Evolutionary conservation across 2,888 invertebrate genomes (phyloP).

Genomic region (Crioceris asparagi): DNA sequence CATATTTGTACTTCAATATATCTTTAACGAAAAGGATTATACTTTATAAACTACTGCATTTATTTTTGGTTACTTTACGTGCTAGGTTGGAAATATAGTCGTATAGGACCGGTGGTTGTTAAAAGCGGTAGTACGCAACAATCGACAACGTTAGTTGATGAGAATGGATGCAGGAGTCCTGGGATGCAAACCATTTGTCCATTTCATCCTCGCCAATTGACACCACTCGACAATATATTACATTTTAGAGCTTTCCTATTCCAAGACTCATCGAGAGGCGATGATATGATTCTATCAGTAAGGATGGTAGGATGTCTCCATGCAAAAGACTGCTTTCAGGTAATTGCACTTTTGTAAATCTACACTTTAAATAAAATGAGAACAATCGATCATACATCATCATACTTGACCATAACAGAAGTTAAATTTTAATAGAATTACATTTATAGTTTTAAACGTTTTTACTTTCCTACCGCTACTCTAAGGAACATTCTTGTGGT

Average conservation of each 20-base stretch:
- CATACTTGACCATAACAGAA: no score
- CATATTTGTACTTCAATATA: background rate
- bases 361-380: no score
- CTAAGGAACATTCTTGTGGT: no score
- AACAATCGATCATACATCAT: no score
- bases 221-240: slow-evolving; percentile 38
- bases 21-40: no score
- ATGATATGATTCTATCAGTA: slow-evolving; percentile 46
- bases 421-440: no score
- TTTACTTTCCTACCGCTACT: no score
- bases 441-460: no score
- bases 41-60: no score
- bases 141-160: slow-evolving; percentile 36
- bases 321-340: slow-evolving; percentile 41
- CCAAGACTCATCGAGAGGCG: slow-evolving; percentile 47
- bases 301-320: slow-evolving; percentile 46
- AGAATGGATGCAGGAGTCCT: slow-evolving; percentile 40
- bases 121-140: slow-evolving; percentile 25
- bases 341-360: slow-evolving; percentile 22
- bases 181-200: slow-evolving; percentile 40
- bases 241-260: slow-evolving; percentile 45
- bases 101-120: slow-evolving; percentile 43
- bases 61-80: no score
- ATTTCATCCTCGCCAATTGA: slow-evolving; percentile 33
- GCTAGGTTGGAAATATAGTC: slow-evolving; percentile 44